Conservation (phyloP, 2,113 vertebrate species). For the Speoplatyrhinus poulsoni region DNA sequence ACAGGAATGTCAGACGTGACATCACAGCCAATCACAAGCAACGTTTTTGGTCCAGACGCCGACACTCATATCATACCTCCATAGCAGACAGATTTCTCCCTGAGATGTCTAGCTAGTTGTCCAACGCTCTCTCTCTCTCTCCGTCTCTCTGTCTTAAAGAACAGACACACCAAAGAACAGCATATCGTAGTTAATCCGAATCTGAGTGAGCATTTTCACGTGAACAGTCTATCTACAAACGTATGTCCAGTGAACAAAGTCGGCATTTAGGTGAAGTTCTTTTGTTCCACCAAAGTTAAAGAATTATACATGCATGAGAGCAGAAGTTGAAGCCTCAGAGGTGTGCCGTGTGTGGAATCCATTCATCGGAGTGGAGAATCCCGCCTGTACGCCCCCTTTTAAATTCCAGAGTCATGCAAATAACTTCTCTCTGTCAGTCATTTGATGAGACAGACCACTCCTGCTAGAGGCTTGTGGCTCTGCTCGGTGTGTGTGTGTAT, state of each 20-base stretch:
- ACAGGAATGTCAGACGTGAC: conserved; percentile 49
- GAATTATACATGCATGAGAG: not conserved
- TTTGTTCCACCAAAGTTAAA: not conserved
- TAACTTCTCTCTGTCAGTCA: conserved; percentile 58
- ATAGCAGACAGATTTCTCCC: conserved; percentile 29
- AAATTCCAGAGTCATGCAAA: conserved; percentile 68
- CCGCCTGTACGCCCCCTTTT: conserved; percentile 67
- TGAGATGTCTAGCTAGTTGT: not conserved
- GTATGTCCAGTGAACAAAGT: conserved; percentile 6
- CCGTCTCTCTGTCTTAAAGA: conserved; percentile 15
- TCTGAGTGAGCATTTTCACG: conserved; percentile 20
- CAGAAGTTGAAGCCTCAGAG: conserved; percentile 20
- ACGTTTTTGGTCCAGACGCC: conserved; percentile 40
- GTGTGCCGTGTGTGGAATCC: conserved; percentile 34
- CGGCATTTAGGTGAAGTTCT: not conserved
- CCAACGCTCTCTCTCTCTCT: not conserved
- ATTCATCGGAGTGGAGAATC: conserved; percentile 54
- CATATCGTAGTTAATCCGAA: conserved; percentile 11
- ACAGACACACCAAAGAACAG: not conserved
- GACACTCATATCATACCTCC: conserved; percentile 34
- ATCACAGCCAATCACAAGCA: conserved; percentile 42
- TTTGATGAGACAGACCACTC: conserved; percentile 44
- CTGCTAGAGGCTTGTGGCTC: conserved; percentile 47
- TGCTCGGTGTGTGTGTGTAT: conserved; percentile 5
- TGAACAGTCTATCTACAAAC: conserved; percentile 4